phyloP scores from a whole-genome alignment of 2,113 vertebrate genomes.

The Fulmarus glacialis region DNA sequence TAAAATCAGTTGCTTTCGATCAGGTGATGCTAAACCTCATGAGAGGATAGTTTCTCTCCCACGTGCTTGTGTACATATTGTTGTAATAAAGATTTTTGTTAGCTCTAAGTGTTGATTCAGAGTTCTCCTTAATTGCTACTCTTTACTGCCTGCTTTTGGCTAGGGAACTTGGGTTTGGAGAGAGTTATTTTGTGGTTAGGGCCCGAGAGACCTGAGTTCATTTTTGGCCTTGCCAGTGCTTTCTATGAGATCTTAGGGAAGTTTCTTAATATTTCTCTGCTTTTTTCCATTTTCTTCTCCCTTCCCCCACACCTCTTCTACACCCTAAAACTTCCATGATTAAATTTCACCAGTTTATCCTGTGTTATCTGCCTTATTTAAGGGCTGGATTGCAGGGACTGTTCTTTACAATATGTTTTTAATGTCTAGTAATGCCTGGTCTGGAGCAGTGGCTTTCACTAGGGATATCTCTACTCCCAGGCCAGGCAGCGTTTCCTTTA shows the following conservation, averaged over 20 bases:
- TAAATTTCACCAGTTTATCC: conserved; percentile 12
- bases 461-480: background rate
- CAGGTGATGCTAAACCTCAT: background rate
- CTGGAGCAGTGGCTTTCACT: background rate
- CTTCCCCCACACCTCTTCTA: background rate
- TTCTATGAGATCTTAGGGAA: conserved; percentile 18
- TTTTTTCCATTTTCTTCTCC: background rate
- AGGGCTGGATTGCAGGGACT: background rate
- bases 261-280: conserved; percentile 20
- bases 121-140: conserved; percentile 37
- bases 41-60: conserved; percentile 1
- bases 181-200: conserved; percentile 49
- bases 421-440: background rate
- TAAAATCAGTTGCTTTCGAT: conserved; percentile 12
- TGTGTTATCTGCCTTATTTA: background rate
- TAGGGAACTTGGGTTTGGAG: background rate
- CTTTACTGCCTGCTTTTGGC: conserved; percentile 53
- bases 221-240: conserved; percentile 26
- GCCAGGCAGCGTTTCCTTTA: background rate
- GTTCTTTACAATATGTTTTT: background rate
- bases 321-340: background rate
- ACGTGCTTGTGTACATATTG: conserved; percentile 1
- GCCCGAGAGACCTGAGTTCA: conserved; percentile 27
- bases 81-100: conserved; percentile 56
- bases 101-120: conserved; percentile 48